Evolutionary conservation across 92 coral and sea anemone species (phyloP).

Genomic region (Parazoanthus atlanticus): DNA sequence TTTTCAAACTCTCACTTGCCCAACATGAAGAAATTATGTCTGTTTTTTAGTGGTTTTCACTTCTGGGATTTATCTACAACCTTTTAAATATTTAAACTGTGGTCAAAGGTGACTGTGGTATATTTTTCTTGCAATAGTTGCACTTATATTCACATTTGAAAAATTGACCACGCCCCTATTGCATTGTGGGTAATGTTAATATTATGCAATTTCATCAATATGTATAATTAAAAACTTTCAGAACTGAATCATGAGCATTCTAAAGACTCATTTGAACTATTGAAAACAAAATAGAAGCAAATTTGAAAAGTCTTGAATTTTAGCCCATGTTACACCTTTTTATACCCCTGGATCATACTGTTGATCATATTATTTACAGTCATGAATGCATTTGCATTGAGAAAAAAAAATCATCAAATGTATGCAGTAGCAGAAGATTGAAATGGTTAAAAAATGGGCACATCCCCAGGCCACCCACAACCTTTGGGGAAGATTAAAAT

Average conservation of each 20-base stretch:
- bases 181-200: not conserved
- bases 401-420: no score
- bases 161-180: not conserved
- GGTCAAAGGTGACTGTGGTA: conserved; percentile 25
- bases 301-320: no score
- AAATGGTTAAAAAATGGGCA: no score
- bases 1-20: conserved; percentile 18
- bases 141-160: conserved; percentile 11
- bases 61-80: conserved; percentile 18
- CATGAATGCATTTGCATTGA: no score
- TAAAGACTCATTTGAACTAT: conserved; percentile 6
- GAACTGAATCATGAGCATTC: conserved; percentile 18
- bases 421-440: no score
- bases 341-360: no score
- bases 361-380: no score
- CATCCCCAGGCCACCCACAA: no score
- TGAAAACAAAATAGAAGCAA: conserved; percentile 10
- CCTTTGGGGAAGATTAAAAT: no score
- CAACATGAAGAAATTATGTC: conserved; percentile 18
- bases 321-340: no score
- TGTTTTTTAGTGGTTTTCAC: conserved; percentile 8
- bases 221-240: conserved; percentile 4
- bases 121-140: conserved; percentile 11
- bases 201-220: conserved; percentile 12
- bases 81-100: conserved; percentile 26